Base-by-base conservation (phyloP, 1,140 invertebrate genomes). In the Scaptodrosophila lebanonensis region DNA sequence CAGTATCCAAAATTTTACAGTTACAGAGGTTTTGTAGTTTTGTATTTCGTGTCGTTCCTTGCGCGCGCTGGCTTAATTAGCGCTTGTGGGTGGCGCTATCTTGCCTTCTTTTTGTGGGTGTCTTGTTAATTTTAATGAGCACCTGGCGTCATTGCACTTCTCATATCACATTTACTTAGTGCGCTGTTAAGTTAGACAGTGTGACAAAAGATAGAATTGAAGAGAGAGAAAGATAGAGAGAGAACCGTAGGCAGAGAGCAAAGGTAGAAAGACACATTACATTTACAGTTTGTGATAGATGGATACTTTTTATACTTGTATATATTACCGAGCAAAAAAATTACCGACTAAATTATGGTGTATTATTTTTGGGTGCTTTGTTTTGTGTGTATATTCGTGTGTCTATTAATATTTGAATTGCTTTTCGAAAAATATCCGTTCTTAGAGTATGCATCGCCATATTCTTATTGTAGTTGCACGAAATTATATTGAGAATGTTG, bases 81-180 rank as follows among this genome's bases (percentile, higher is more conserved):
- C 22, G 8, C 8, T 25, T 25, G 8, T 25, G 3, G 22, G 22
- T n/a, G n/a, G n/a, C n/a, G n/a, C 17, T 54, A 38, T 53, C 9
- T 54, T 25, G 15, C 40, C 29, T 53, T 43, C 16, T 63, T 36
- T 33, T 38, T 38, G 16, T 30, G 17, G 25, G 32, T 44, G 22
- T 15, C 27, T 60, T 50, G 25, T 29, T 33, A 44, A 59, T 48
- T 45, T 47, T 61, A 52, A 67, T 71, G 36, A 49, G 40, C 72
- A 76, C 75, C 57, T 35, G 67, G 29, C 52, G 47, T 25, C 44
- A 29, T 30, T 43, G 13, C 11, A 36, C 3, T 18, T 25, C 32
- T 42, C 33, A 25, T 33, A 8, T 33, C 12, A 33, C 32, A 29
- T 35, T 47, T 42, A 29, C 53, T 52, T 47, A 49, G 45, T 47